A percentile compares a stretch with the other conserved stretches of the same genome.
Conservation (phyloP, 2,797 vertebrate species). For the Alectoris magna region DNA sequence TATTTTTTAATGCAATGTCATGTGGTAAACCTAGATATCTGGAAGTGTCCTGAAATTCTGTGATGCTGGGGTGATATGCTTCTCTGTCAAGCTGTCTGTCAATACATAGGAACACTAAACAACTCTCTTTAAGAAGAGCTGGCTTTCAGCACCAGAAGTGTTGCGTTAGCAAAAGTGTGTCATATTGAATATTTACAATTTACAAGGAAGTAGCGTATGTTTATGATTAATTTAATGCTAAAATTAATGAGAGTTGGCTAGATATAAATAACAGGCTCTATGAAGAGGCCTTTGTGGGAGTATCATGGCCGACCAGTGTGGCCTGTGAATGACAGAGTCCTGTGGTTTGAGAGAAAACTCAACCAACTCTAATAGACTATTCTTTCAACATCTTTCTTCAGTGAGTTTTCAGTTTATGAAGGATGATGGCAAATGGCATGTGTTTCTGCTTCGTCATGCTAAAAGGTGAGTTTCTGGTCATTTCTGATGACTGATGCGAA, state of each 20-base stretch:
- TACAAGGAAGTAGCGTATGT: background rate
- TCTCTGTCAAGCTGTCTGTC: background rate
- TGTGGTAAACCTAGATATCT: background rate
- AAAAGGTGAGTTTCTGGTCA: constrained; percentile 48
- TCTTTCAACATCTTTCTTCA: background rate
- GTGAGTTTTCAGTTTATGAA: constrained; percentile 7
- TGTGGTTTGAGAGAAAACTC: background rate
- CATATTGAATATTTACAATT: background rate
- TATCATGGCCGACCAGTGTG: background rate
- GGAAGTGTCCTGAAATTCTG: background rate
- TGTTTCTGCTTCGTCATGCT: constrained; percentile 23
- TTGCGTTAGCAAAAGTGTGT: background rate
- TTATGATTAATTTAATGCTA: background rate
- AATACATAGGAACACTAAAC: background rate
- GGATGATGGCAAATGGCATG: background rate
- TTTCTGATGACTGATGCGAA: background rate
- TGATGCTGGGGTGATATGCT: background rate
- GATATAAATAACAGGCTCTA: background rate
- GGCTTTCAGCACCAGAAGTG: background rate
- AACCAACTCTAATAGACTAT: background rate
- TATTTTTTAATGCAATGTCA: background rate
- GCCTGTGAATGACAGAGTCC: background rate
- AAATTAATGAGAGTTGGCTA: background rate
- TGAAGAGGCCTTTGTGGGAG: background rate
- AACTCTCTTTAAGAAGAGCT: fast-evolving